Percentiles rank a stretch among this genome's conserved stretches.
phyloP scores from a whole-genome alignment of 2,113 vertebrate genomes.

The Haliaeetus leucogaster region DNA sequence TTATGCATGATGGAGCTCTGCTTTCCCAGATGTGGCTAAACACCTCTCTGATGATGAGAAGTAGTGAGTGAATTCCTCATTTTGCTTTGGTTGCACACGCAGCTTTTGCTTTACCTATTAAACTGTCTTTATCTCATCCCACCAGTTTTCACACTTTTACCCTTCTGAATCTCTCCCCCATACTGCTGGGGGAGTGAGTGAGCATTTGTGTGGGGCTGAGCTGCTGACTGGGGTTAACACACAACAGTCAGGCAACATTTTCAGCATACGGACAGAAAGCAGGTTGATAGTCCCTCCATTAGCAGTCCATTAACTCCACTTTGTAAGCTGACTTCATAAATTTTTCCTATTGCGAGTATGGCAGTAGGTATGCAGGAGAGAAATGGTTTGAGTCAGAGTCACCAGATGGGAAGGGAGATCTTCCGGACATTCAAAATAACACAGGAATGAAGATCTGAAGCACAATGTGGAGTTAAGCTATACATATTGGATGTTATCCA shows the following conservation, averaged over 20 bases:
- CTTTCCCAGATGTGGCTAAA: background rate
- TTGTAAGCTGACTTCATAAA: background rate
- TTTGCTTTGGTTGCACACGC: background rate
- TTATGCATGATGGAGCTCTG: background rate
- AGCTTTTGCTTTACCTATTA: background rate
- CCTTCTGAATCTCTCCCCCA: background rate
- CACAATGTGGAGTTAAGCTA: background rate
- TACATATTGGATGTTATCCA: background rate
- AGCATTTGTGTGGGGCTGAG: background rate
- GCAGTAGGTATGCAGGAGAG: background rate
- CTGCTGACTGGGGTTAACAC: background rate
- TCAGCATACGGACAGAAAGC: background rate
- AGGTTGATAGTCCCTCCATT: background rate
- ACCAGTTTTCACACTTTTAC: background rate
- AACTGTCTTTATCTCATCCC: background rate
- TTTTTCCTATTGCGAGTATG: background rate
- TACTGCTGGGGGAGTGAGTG: fast-evolving
- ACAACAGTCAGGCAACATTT: background rate
- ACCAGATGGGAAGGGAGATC: background rate
- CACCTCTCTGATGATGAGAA: background rate
- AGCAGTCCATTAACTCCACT: background rate
- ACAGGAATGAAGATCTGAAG: background rate
- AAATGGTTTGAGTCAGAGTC: background rate
- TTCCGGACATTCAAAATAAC: background rate
- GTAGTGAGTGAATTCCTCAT: background rate